Percentiles rank a stretch among this genome's conserved stretches.
These are phyloP conservation scores for Rhagophthalmus giganteus DNA, from an alignment of 2,888 invertebrate genomes.

Conservation along the genomic window DNA sequence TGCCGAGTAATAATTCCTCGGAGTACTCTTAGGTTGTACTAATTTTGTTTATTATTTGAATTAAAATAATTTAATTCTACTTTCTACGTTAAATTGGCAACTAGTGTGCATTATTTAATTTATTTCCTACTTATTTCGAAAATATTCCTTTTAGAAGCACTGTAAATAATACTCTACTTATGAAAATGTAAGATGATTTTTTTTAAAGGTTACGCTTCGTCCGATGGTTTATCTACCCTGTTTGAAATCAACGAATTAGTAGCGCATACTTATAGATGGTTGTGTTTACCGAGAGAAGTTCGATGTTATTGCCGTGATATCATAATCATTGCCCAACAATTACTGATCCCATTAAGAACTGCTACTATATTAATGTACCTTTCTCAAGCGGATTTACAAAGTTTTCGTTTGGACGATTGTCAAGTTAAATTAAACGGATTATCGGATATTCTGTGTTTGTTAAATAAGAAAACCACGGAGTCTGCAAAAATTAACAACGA, in stretches of 20 bases:
- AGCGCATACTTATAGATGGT: slow-evolving; percentile 36
- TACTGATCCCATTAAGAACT: slow-evolving; percentile 43
- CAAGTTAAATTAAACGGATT: slow-evolving; percentile 43
- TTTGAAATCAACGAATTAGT: slow-evolving; percentile 42
- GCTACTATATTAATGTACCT: slow-evolving; percentile 41
- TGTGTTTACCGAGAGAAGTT: slow-evolving; percentile 43
- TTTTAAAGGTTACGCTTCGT: slow-evolving; percentile 12
- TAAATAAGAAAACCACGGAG: slow-evolving; percentile 9
- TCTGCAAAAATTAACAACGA: not conserved
- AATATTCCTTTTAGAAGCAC: no score
- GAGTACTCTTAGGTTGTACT: no score
- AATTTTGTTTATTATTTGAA: no score
- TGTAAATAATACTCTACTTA: no score
- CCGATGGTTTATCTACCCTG: slow-evolving; percentile 16
- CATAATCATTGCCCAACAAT: slow-evolving; percentile 42
- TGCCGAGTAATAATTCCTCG: no score
- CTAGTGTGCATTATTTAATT: not conserved
- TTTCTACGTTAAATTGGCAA: no score
- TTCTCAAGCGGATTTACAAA: slow-evolving; percentile 44
- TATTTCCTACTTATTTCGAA: no score
- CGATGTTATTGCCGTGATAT: slow-evolving; percentile 40
- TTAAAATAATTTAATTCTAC: no score
- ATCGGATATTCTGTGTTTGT: slow-evolving; percentile 40
- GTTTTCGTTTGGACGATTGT: slow-evolving; percentile 43
- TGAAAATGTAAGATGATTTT: slow-evolving; percentile 6